Evolutionary conservation across 2,797 vertebrate species (phyloP).

Genomic region (Urocyon cinereoargenteus): DNA sequence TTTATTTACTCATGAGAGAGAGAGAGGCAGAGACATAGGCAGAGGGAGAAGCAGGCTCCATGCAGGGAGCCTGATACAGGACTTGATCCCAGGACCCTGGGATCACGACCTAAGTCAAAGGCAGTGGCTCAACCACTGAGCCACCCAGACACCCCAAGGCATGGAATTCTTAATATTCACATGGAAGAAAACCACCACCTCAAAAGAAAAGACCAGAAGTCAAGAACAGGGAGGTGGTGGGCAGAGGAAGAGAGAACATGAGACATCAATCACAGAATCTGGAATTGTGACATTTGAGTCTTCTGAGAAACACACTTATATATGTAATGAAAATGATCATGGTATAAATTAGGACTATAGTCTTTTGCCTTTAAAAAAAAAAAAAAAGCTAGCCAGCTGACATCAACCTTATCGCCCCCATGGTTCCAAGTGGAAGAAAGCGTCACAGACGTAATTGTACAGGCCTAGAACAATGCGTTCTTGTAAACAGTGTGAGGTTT

Average conservation of each 20-base stretch:
- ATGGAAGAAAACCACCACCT: neutral
- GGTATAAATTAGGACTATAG: neutral
- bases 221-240: neutral
- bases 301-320: neutral
- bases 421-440: neutral
- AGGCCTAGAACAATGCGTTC: constrained; percentile 58
- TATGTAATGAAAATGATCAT: neutral
- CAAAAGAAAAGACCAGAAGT: rapidly evolving
- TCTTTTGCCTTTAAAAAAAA: neutral
- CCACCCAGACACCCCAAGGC: neutral
- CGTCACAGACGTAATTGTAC: neutral
- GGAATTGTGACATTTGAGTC: neutral
- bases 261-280: neutral
- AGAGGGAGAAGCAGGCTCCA: too few relatives aligned
- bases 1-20: too few relatives aligned
- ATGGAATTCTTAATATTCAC: neutral
- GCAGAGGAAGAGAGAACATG: too few relatives aligned
- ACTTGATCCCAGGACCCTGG: too few relatives aligned
- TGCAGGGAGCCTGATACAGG: too few relatives aligned
- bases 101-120: too few relatives aligned
- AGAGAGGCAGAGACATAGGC: too few relatives aligned
- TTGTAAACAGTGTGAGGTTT: constrained; percentile 19
- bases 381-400: neutral
- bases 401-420: neutral
- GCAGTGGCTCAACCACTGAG: too few relatives aligned